Percentiles rank a stretch among this genome's conserved stretches.
Evolutionary conservation across 2,797 vertebrate genomes (phyloP).

Genomic region (Nasua narica): DNA sequence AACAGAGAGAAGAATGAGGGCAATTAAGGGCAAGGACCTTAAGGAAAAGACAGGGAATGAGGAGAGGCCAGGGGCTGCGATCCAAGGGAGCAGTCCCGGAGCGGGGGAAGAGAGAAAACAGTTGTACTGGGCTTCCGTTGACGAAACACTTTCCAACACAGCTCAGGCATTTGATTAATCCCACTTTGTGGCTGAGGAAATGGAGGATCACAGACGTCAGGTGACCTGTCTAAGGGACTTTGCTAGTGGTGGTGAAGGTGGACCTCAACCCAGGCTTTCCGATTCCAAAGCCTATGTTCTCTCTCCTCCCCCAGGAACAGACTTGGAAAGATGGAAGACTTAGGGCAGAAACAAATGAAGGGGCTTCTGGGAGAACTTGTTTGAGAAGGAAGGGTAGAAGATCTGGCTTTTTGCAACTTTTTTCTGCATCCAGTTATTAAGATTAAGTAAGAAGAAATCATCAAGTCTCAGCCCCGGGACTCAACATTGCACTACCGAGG

Average conservation of each 20-base stretch:
- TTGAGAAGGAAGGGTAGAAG: neutral
- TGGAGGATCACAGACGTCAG: neutral
- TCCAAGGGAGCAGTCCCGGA: conserved; percentile 32
- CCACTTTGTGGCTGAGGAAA: neutral
- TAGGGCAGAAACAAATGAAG: neutral
- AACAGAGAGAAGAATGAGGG: neutral
- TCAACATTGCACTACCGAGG: neutral
- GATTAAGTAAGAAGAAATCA: neutral
- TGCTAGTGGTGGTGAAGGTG: neutral
- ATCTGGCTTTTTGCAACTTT: neutral
- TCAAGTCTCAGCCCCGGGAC: neutral
- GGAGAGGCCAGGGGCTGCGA: conserved; percentile 3
- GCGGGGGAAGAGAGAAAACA: neutral
- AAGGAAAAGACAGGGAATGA: neutral
- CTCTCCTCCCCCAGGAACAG: neutral
- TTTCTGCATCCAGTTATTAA: neutral
- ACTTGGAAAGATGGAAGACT: neutral
- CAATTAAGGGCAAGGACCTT: conserved; percentile 29
- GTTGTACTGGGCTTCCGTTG: conserved; percentile 26
- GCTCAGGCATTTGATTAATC: neutral
- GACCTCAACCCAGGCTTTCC: neutral
- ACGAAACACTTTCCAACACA: neutral
- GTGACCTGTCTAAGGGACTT: neutral
- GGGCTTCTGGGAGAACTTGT: neutral
- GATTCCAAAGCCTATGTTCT: neutral